Percentiles rank a stretch among this genome's conserved stretches.
Conservation (phyloP, 2,888 invertebrate species). For the Andrena minutula region DNA sequence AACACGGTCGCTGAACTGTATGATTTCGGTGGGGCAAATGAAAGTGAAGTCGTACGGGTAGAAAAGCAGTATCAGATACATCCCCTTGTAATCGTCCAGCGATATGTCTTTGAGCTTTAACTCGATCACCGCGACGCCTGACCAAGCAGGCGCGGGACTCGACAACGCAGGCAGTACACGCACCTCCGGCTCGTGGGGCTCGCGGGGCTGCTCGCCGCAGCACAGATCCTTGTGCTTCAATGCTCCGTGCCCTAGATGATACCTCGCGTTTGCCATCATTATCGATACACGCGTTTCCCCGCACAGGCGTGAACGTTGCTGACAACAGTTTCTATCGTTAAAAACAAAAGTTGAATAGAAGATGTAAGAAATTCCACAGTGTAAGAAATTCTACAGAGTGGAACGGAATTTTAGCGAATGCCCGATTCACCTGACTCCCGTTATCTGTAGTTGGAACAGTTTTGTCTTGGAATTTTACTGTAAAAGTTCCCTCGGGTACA, state of each 20-base stretch:
- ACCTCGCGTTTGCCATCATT: background rate
- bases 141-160: constrained; percentile 73
- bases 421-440: too few species aligned
- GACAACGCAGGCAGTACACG: constrained; percentile 58
- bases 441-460: too few species aligned
- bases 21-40: constrained; percentile 75
- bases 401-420: too few species aligned
- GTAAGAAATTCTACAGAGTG: too few species aligned
- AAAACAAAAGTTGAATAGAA: constrained; percentile 23
- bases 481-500: too few species aligned
- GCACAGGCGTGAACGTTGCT: constrained; percentile 3
- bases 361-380: too few species aligned
- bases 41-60: constrained; percentile 76
- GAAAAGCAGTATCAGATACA: constrained; percentile 74
- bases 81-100: constrained; percentile 67
- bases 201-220: constrained; percentile 29
- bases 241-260: background rate
- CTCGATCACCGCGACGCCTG: constrained; percentile 69
- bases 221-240: constrained; percentile 21
- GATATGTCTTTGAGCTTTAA: constrained; percentile 66
- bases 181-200: constrained; percentile 1
- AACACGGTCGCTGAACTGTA: constrained; percentile 76
- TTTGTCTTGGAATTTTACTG: too few species aligned
- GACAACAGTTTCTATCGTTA: background rate
- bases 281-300: background rate